Conservation (phyloP, 1,140 invertebrate genomes). For the Epicauta chinensis region DNA sequence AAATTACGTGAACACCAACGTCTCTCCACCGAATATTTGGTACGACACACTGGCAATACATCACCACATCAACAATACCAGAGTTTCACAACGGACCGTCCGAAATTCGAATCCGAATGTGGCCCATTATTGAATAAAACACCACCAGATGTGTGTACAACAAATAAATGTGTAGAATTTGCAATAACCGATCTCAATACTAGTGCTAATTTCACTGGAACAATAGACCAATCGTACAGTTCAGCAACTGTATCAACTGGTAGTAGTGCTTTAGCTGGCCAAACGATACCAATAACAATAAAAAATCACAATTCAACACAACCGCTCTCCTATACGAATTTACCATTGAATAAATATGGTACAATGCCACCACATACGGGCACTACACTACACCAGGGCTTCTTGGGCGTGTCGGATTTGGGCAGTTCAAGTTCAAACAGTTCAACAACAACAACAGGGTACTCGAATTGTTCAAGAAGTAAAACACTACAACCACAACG, state of each 20-base stretch:
- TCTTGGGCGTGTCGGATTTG: conserved; percentile 36
- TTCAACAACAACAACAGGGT: conserved; percentile 35
- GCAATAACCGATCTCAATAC: conserved; percentile 24
- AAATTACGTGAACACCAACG: conserved; percentile 50
- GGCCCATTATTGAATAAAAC: conserved; percentile 40
- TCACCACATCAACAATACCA: conserved; percentile 21
- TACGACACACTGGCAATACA: conserved; percentile 26
- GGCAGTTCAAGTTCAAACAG: conserved; percentile 39
- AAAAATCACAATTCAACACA: conserved; percentile 35
- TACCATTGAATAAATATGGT: conserved; percentile 37
- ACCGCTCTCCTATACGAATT: conserved; percentile 27
- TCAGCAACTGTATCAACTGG: not conserved
- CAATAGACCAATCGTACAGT: not conserved
- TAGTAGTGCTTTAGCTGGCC: conserved; percentile 32
- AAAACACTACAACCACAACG: conserved; percentile 39
- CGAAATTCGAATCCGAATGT: conserved; percentile 38
- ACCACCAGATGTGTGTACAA: conserved; percentile 41
- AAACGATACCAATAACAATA: conserved; percentile 41
- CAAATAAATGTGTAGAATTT: conserved; percentile 38
- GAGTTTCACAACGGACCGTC: conserved; percentile 22
- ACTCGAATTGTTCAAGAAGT: conserved; percentile 31
- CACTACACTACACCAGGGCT: conserved; percentile 35
- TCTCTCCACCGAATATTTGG: conserved; percentile 35
- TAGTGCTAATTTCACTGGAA: conserved; percentile 15
- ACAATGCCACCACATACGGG: conserved; percentile 33